A percentile compares a stretch with the other conserved stretches of the same genome.
phyloP scores from a whole-genome alignment of 2,888 invertebrate genomes.

The Asteroscopus sphinx region DNA sequence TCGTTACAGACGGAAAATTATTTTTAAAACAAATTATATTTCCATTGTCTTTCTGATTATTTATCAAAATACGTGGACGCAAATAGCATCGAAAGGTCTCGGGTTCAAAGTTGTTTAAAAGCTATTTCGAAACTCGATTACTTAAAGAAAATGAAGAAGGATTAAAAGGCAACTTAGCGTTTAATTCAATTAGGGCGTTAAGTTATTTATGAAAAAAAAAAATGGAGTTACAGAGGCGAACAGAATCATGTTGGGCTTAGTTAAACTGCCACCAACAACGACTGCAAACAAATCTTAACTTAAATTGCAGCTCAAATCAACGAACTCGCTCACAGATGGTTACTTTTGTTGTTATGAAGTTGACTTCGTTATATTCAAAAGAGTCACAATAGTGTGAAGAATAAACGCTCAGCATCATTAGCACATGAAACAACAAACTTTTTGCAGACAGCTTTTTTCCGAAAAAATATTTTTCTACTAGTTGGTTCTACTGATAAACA shows the following conservation, averaged over 20 bases:
- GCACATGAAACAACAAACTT: constrained; percentile 22
- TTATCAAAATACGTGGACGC: constrained; percentile 22
- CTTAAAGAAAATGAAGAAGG: constrained; percentile 48
- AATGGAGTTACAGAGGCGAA: constrained; percentile 39
- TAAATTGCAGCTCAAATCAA: constrained; percentile 54
- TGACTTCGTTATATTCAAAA: constrained; percentile 43
- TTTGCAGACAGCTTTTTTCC: constrained; percentile 27
- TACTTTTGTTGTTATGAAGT: constrained; percentile 41
- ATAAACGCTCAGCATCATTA: constrained; percentile 41
- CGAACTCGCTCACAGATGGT: constrained; percentile 36
- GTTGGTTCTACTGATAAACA: no score
- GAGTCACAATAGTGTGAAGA: constrained; percentile 49
- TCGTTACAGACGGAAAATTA: neutral
- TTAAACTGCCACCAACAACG: constrained; percentile 56
- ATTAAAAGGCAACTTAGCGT: constrained; percentile 51
- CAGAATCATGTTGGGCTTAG: constrained; percentile 42
- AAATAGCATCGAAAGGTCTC: constrained; percentile 32
- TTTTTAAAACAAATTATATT: constrained; percentile 4
- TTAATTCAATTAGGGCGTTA: constrained; percentile 54
- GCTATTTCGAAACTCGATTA: constrained; percentile 50
- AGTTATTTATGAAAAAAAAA: constrained; percentile 52
- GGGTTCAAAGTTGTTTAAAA: constrained; percentile 50
- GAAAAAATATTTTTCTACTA: neutral
- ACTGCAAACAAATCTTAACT: constrained; percentile 55
- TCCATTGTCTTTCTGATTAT: constrained; percentile 21